A percentile compares a stretch with the other conserved stretches of the same genome.
phyloP scores from a whole-genome alignment of 64 coral and sea anemone genomes.

The Trachythela sp. region DNA sequence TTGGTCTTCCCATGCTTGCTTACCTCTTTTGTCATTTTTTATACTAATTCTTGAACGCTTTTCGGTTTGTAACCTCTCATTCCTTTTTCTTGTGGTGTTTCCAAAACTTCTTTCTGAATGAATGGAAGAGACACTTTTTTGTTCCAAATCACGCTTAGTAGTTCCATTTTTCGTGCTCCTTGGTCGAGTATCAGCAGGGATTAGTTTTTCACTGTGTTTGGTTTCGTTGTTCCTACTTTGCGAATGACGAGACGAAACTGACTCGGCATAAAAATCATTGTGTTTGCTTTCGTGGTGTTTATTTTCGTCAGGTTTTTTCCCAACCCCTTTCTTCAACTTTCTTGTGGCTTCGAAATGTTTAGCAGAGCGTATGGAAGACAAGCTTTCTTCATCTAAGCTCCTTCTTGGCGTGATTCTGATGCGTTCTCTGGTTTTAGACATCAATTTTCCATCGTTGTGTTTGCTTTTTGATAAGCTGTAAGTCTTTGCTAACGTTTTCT shows the following conservation, averaged over 20 bases:
- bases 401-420: not conserved
- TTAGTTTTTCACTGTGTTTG: not conserved
- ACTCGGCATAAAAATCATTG: not conserved
- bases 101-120: not conserved
- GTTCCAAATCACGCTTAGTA: not conserved
- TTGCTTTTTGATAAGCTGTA: not conserved
- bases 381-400: not conserved
- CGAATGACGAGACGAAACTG: not conserved
- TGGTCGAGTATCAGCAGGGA: not conserved
- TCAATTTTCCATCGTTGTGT: not conserved
- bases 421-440: not conserved
- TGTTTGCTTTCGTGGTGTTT: not conserved
- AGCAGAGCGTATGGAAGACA: not conserved
- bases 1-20: not conserved
- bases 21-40: not conserved
- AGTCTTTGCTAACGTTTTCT: not conserved
- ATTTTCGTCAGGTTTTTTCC: not conserved
- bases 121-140: not conserved
- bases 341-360: not conserved
- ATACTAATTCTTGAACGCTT: not conserved
- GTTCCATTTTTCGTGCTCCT: not conserved
- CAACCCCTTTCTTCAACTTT: not conserved
- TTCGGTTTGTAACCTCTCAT: not conserved
- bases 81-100: not conserved
- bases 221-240: not conserved